Evolutionary conservation across 2,797 vertebrate species (phyloP).

Genomic region (Perdix hodgsoniae): DNA sequence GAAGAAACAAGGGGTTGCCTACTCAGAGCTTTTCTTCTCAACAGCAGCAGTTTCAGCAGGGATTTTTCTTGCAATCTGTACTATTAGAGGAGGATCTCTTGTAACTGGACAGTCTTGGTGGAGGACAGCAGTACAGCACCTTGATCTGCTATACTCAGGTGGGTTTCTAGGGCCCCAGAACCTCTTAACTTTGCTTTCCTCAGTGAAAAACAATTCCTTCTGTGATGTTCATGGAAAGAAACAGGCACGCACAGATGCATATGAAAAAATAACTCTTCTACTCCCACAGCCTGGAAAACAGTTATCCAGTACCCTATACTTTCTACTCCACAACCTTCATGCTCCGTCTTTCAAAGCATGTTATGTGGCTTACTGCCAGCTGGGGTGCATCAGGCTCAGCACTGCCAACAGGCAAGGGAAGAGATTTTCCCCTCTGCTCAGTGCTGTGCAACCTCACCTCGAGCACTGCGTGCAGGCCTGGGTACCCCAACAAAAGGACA

Average conservation of each 20-base stretch:
- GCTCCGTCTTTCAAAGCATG: not conserved
- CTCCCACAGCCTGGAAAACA: not conserved
- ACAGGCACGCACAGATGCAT: not conserved
- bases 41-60: not conserved
- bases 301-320: not conserved
- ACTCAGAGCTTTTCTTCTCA: not conserved
- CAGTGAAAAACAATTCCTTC: not conserved
- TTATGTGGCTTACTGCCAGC: not conserved
- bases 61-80: not conserved
- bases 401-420: not conserved
- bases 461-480: not conserved
- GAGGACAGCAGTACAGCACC: not conserved
- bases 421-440: not conserved
- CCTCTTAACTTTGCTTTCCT: not conserved
- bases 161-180: not conserved
- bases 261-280: not conserved
- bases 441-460: not conserved
- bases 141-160: constrained; percentile 2
- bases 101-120: not conserved
- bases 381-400: too few relatives aligned
- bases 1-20: not conserved
- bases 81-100: not conserved
- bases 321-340: not conserved
- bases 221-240: constrained; percentile 11
- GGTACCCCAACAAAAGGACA: not conserved